These are phyloP conservation scores for Luperina testacea DNA, from an alignment of 2,888 invertebrate species.

Conservation along the genomic window DNA sequence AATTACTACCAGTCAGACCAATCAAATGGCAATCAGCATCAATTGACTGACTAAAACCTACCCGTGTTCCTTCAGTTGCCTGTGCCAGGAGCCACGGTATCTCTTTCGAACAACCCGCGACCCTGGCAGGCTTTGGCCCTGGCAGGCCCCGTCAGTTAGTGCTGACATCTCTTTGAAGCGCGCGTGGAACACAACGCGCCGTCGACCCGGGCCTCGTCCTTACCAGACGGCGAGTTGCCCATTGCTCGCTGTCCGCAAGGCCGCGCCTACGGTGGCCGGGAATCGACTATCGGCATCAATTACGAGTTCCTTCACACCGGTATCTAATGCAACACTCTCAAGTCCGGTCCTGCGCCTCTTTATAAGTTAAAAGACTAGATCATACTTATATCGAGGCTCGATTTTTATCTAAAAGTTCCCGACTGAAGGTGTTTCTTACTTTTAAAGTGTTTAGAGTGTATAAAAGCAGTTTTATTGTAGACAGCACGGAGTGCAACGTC, in stretches of 20 bases:
- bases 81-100: no score
- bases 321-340: constrained; percentile 9
- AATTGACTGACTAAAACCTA: background rate
- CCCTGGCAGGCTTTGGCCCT: no score
- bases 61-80: no score
- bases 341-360: constrained; percentile 24
- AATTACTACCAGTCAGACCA: background rate
- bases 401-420: constrained; percentile 54
- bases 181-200: no score
- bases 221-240: no score
- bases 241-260: no score
- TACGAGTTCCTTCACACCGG: background rate
- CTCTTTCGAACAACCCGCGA: no score
- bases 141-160: no score
- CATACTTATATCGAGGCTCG: constrained; percentile 47
- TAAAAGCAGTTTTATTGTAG: constrained; percentile 46
- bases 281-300: background rate
- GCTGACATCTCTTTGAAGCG: no score
- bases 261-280: no score
- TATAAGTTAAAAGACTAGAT: constrained; percentile 37
- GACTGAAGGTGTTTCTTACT: constrained; percentile 52
- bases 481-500: constrained; percentile 34
- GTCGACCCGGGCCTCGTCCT: no score
- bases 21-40: constrained; percentile 23
- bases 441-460: constrained; percentile 43